Base-by-base conservation (phyloP, 2,113 vertebrate genomes). In the Macquaria ambigua region DNA sequence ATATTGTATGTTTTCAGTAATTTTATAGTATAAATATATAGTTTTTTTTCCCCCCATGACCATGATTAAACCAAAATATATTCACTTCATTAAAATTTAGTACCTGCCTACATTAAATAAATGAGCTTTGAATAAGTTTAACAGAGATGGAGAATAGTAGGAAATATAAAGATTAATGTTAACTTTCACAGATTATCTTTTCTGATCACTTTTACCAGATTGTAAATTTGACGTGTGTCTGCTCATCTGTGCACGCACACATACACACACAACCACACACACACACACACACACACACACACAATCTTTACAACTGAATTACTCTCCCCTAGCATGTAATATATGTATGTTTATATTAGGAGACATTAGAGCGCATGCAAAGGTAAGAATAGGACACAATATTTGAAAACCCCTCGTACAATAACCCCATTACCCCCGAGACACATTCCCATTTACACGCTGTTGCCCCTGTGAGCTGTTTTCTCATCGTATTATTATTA, bases 311-410 rank as follows among this genome's bases (percentile, higher is more conserved):
- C 72, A 56, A 55, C 37, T 66, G 52, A 84, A 81, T 7, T 86
- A 73, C 58, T 72, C 34, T 95, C 95, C 96, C 95, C 95, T 90
- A 93, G 52, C 93, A 85, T 95, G 94, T 96, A 76, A 82, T 93
- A 82, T 95, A 50, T 76, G 96, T 95, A 93, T 96, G 93, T 95
- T 95, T 96, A 96, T 95, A 97, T 96, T 94, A 96, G 93, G 95
- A 96, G 90, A 93, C 87, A 91, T 96, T 96, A 95, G 67, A 85
- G 83, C 52, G 93, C 92, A 95, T 83, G 95, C 94, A 95, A 94
- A 96, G 93, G 95, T 95, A 95, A 93, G 95, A 96, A 97, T 93
- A 95, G 92, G 93, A 96, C 95, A 94, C 95, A 95, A 86, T 92
- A 89, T 89, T 69, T 76, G n/a, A 69, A 76, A 85, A 83, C 63